A percentile compares a stretch with the other conserved stretches of the same genome.
These are phyloP conservation scores for Amiota minor DNA, from an alignment of 2,888 invertebrate genomes.

Conservation along the genomic window DNA sequence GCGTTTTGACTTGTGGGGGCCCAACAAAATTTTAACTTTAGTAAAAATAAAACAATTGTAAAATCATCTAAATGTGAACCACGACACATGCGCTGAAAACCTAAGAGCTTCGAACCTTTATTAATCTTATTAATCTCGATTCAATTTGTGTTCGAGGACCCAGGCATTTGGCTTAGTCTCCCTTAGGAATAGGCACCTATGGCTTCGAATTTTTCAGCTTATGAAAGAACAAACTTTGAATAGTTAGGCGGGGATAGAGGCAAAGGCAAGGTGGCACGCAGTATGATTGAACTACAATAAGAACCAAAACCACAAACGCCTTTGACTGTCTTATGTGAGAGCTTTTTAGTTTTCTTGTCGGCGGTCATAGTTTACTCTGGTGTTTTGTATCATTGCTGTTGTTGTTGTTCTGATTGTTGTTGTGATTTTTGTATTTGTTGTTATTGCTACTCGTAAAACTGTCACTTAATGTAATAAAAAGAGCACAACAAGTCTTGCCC, in stretches of 20 bases:
- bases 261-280: no score
- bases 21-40: neutral
- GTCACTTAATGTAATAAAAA: slow-evolving; percentile 50
- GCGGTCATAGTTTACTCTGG: slow-evolving; percentile 18
- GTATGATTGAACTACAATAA: no score
- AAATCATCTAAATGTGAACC: slow-evolving; percentile 1
- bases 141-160: no score
- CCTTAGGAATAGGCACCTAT: no score
- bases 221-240: neutral
- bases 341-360: neutral
- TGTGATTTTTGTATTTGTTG: slow-evolving; percentile 35
- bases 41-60: neutral
- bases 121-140: no score
- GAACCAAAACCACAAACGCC: neutral
- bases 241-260: no score
- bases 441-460: slow-evolving; percentile 46
- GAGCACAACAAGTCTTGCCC: slow-evolving; percentile 44
- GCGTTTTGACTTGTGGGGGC: no score
- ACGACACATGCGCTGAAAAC: neutral
- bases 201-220: neutral
- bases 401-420: slow-evolving; percentile 30
- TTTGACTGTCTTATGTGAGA: slow-evolving; percentile 1
- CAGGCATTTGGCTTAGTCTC: no score
- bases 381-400: slow-evolving; percentile 17
- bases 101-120: neutral